These are phyloP conservation scores for Sepioteuthis lessoniana DNA, from an alignment of 2,888 invertebrate species.

Conservation along the genomic window DNA sequence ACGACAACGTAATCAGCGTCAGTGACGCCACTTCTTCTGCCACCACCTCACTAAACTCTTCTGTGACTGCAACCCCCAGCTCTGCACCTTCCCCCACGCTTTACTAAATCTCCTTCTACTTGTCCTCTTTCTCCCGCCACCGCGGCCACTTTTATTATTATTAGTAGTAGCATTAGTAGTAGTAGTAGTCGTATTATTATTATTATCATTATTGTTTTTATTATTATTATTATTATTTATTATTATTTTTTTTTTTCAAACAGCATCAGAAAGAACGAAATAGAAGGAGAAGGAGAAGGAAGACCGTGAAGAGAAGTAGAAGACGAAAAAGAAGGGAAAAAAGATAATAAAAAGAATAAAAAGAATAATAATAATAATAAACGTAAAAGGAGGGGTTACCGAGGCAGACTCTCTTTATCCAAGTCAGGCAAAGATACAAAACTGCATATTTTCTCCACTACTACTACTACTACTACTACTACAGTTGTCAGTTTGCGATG, in stretches of 20 bases:
- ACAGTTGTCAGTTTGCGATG: not conserved
- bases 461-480: not conserved
- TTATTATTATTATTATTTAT: too few relatives aligned
- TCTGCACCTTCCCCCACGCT: slow-evolving; percentile 8
- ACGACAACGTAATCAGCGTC: not conserved
- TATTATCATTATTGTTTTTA: too few relatives aligned
- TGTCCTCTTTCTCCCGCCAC: not conserved
- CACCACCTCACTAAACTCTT: not conserved
- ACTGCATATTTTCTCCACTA: not conserved
- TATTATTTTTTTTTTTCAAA: not conserved
- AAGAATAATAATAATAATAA: not conserved
- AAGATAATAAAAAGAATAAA: not conserved
- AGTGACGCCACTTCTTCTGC: not conserved
- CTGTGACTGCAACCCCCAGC: not conserved
- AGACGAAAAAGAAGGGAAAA: not conserved
- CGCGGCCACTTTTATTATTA: too few relatives aligned
- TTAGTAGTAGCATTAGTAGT: too few relatives aligned
- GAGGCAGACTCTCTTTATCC: not conserved
- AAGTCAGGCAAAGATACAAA: not conserved
- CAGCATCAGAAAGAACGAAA: not conserved
- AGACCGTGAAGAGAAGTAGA: not conserved
- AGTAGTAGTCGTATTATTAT: too few relatives aligned
- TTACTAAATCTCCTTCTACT: not conserved
- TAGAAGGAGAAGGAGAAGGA: not conserved
- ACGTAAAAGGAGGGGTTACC: not conserved